These are phyloP conservation scores for Globicephala melas DNA, from an alignment of 2,113 vertebrate genomes.

Conservation along the genomic window DNA sequence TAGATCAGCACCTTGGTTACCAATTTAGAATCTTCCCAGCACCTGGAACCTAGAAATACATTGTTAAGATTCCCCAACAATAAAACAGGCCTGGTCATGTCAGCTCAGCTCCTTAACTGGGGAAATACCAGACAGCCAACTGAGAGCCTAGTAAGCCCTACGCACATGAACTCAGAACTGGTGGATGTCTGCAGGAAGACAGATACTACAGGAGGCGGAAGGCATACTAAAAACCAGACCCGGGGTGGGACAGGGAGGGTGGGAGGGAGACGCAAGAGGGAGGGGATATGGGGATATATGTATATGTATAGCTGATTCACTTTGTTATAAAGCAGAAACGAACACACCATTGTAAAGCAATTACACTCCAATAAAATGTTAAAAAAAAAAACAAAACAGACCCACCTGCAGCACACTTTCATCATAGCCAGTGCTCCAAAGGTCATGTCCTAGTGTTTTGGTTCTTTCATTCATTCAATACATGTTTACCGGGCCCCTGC, in stretches of 20 bases:
- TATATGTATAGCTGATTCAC: too few relatives aligned
- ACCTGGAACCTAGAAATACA: neutral
- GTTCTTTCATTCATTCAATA: neutral
- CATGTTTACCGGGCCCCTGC: neutral
- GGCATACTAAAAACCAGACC: neutral
- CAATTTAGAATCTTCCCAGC: conserved; percentile 13
- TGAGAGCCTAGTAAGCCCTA: neutral
- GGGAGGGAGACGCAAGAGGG: too few relatives aligned
- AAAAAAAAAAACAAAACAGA: neutral
- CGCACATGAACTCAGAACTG: neutral
- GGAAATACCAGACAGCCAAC: neutral
- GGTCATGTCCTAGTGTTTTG: neutral
- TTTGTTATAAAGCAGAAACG: too few relatives aligned
- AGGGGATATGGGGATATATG: too few relatives aligned
- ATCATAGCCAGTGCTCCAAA: neutral
- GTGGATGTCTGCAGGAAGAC: neutral
- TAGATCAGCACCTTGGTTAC: neutral
- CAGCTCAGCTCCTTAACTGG: neutral
- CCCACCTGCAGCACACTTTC: neutral
- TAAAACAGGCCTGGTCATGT: neutral
- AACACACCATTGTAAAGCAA: too few relatives aligned
- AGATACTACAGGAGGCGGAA: neutral
- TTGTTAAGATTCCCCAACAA: neutral
- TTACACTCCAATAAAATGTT: too few relatives aligned
- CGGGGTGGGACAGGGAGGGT: too few relatives aligned